These are phyloP conservation scores for Cyclophora punctaria DNA, from an alignment of 2,888 invertebrate species.

Conservation along the genomic window DNA sequence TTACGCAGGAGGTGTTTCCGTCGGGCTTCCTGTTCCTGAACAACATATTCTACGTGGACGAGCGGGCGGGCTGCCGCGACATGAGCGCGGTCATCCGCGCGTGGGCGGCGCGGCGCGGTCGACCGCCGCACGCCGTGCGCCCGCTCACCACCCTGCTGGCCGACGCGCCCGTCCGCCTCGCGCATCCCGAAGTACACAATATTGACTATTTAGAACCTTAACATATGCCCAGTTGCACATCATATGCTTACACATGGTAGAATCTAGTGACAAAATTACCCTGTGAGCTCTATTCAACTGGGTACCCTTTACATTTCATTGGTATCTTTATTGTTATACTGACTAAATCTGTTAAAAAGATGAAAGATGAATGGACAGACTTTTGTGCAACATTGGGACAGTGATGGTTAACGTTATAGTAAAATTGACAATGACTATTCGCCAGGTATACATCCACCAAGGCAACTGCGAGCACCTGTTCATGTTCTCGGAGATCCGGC, in stretches of 20 bases:
- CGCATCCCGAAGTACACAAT: constrained; percentile 23
- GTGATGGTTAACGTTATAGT: too few relatives aligned
- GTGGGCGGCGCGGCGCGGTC: constrained; percentile 50
- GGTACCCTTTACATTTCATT: too few relatives aligned
- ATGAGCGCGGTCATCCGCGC: constrained; percentile 32
- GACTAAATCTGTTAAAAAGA: too few relatives aligned
- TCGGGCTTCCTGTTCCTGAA: constrained; percentile 64
- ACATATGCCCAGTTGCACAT: too few relatives aligned
- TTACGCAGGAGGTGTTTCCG: constrained; percentile 49
- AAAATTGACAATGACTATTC: neutral
- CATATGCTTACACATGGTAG: too few relatives aligned
- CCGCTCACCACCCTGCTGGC: constrained; percentile 23
- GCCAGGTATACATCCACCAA: constrained; percentile 89
- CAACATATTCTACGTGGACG: constrained; percentile 65
- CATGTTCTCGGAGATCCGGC: constrained; percentile 83
- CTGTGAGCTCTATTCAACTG: too few relatives aligned
- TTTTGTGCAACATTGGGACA: too few relatives aligned
- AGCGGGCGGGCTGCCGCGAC: constrained; percentile 46
- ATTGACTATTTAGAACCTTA: neutral
- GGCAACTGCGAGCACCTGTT: constrained; percentile 94
- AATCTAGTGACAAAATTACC: too few relatives aligned
- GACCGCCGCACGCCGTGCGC: constrained; percentile 36
- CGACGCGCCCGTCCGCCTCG: constrained; percentile 38
- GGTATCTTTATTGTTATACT: too few relatives aligned
- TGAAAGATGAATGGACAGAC: too few relatives aligned